Evolutionary conservation across 2,888 invertebrate genomes (phyloP).

Genomic region (Petrophora chlorosata): DNA sequence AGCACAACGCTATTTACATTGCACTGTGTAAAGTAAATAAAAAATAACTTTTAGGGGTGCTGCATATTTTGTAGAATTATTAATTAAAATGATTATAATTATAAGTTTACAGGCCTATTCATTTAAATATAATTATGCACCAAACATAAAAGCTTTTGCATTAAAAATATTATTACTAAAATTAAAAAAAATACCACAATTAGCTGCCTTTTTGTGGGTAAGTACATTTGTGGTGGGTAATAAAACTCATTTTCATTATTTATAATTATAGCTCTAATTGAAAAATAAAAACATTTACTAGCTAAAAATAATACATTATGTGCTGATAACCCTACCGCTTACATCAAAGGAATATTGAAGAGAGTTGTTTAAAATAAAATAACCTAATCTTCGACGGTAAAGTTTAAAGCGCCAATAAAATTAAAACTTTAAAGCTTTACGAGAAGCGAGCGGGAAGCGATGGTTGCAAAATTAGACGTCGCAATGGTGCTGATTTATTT

Average conservation of each 20-base stretch:
- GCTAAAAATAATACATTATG: neutral
- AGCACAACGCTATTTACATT: slow-evolving; percentile 64
- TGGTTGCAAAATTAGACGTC: slow-evolving; percentile 1
- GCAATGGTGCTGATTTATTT: neutral
- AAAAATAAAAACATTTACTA: neutral
- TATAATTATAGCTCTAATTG: too few species aligned
- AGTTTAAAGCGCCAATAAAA: slow-evolving; percentile 17
- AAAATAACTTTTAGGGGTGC: slow-evolving; percentile 30
- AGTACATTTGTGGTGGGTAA: too few species aligned
- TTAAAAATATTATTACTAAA: too few species aligned
- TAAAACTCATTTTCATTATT: too few species aligned
- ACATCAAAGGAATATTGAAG: slow-evolving; percentile 37
- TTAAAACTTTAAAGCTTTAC: slow-evolving; percentile 1
- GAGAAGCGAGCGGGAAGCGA: neutral
- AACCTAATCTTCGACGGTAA: slow-evolving; percentile 23
- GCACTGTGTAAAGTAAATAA: slow-evolving; percentile 46
- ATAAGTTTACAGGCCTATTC: too few species aligned
- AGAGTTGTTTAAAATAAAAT: slow-evolving; percentile 48
- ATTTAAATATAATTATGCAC: too few species aligned
- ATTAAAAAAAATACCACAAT: too few species aligned
- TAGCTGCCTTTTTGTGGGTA: too few species aligned
- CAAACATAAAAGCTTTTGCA: too few species aligned
- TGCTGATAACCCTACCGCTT: slow-evolving; percentile 25
- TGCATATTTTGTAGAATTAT: neutral
- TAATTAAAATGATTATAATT: too few species aligned